Evolutionary conservation across 1,140 invertebrate species (phyloP), one percentile per base, ranked within the genome.

Genomic region (Hylaeus anthracinus): DNA sequence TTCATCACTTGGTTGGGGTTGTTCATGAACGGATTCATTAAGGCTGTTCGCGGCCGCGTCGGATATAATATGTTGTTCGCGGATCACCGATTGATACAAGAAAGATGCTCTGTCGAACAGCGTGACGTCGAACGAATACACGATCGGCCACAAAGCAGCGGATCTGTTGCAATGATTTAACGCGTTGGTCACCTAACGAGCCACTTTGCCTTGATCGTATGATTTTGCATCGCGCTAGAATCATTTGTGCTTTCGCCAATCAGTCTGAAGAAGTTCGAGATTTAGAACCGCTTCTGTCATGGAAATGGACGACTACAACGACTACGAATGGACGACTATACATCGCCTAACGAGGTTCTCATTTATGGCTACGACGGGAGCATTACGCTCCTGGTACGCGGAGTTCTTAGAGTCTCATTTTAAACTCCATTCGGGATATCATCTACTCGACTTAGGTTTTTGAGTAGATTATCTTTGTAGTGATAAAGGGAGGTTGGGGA

Each of bases 1-100:
- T 87, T 87, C 86, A 83, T 88, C 85, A 88, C 67, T 71, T 56
- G 67, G 39, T 75, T 45, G 45, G 45, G 60, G 39, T 65, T 64
- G 63, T 60, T 64, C 73, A 69, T 56, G 79, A 70, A 78, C 79
- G 51, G 79, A 81, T 88, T 87, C 86, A 83, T 88, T 84, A 79
- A 78, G 56, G 41, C 60, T 26, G 78, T 69, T 60, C 45, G 64
- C 72, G 61, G 26, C 26, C 71, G 69, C 67, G 41, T 74, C 73
- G 65, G 51, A 81, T 75, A 84, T 87, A 87, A 84, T 84, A 81
- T 58, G 65, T 61, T 60, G 72, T 72, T 41, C 61, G 43, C 39
- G 61, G 70, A 81, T 79, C 53, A 65, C 85, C 66, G 12, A 81
- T 84, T 81, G 81, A 83, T 78, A 75, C 51, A 58, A 55, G 58